Evolutionary conservation across 1,140 invertebrate species (phyloP).

Genomic region (Pogonognathellus flavescens): DNA sequence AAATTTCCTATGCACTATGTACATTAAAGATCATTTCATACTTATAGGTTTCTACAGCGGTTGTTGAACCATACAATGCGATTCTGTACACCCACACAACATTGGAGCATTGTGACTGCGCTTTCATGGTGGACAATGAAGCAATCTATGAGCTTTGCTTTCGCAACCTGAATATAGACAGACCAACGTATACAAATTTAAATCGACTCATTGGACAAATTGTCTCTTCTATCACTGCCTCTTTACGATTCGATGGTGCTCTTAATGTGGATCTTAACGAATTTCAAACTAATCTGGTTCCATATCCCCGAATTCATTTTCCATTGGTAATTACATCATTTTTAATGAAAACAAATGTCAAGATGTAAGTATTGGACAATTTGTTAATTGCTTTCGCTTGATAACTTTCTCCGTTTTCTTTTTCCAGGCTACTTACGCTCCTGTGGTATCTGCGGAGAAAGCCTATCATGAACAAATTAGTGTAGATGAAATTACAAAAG

Average conservation of each 20-base stretch:
- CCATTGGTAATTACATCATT: conserved; percentile 67
- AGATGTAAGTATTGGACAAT: no score
- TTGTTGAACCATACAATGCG: conserved; percentile 78
- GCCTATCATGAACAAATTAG: conserved; percentile 80
- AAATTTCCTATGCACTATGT: background rate
- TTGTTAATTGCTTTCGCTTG: conserved; percentile 69
- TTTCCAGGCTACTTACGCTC: conserved; percentile 72
- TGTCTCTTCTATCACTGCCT: conserved; percentile 75
- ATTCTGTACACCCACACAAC: conserved; percentile 80
- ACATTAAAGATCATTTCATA: no score
- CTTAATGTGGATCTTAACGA: conserved; percentile 77
- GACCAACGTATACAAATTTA: conserved; percentile 75
- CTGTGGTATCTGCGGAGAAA: conserved; percentile 72
- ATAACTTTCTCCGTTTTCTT: conserved; percentile 76
- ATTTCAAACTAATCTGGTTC: conserved; percentile 76
- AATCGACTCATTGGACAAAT: conserved; percentile 75
- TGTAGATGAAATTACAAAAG: conserved; percentile 81
- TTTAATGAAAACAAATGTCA: background rate
- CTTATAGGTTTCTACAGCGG: conserved; percentile 61
- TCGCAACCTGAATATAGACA: conserved; percentile 75
- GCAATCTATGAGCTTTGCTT: conserved; percentile 82
- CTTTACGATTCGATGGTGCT: conserved; percentile 76
- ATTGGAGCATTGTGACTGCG: conserved; percentile 79
- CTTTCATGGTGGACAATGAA: conserved; percentile 82
- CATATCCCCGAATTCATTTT: conserved; percentile 76